A percentile compares a stretch with the other conserved stretches of the same genome.
phyloP scores from a whole-genome alignment of 2,797 vertebrate species.

The Picus viridis region DNA sequence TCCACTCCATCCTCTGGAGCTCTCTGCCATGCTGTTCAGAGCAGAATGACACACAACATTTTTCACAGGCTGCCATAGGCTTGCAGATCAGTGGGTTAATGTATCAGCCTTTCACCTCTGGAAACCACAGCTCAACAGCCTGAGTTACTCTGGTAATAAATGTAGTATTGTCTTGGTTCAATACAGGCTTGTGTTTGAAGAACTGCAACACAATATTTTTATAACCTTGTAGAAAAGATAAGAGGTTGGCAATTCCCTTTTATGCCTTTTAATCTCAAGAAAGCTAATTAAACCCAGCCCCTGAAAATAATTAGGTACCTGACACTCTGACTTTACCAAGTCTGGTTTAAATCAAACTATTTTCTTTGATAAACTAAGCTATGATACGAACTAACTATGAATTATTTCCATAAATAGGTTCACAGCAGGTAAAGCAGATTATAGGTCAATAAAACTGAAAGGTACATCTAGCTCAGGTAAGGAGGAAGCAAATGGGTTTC shows the following conservation, averaged over 20 bases:
- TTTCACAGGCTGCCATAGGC: neutral
- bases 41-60: neutral
- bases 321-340: neutral
- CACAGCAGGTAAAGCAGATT: neutral
- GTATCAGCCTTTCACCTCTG: constrained; percentile 60
- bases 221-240: constrained; percentile 53
- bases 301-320: constrained; percentile 33
- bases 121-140: constrained; percentile 52
- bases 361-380: constrained; percentile 4
- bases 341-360: constrained; percentile 40
- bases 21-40: neutral
- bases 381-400: neutral
- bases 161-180: constrained; percentile 37
- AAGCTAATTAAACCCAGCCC: constrained; percentile 38
- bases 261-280: constrained; percentile 23
- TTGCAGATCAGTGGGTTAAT: constrained; percentile 48
- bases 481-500: neutral
- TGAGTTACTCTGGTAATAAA: constrained; percentile 54
- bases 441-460: neutral
- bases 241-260: constrained; percentile 41
- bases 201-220: constrained; percentile 62
- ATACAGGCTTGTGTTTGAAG: constrained; percentile 21
- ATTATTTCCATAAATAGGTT: neutral
- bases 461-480: neutral
- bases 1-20: neutral